Percentiles rank a stretch among this genome's conserved stretches.
phyloP scores from a whole-genome alignment of 2,113 vertebrate genomes.

The Xiphorhynchus elegans region DNA sequence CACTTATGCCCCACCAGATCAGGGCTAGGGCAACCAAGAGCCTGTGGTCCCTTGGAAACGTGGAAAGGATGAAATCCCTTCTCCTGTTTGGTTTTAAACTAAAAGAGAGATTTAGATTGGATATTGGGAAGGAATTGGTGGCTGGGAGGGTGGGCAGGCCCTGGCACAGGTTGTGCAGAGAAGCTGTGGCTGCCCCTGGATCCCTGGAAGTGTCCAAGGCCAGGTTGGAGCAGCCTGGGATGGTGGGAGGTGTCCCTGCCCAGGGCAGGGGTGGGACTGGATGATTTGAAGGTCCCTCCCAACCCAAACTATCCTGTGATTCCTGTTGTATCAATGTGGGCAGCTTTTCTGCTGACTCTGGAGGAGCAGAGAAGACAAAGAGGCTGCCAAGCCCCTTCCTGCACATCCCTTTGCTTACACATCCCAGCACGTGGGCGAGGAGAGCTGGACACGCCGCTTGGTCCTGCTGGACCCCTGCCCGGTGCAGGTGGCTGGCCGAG shows the following conservation, averaged over 20 bases:
- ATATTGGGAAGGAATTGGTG: neutral
- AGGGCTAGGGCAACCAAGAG: neutral
- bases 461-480: neutral
- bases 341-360: neutral
- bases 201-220: fast-evolving
- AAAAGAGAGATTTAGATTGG: neutral
- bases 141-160: fast-evolving
- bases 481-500: neutral
- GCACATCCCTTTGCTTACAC: neutral
- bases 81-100: neutral
- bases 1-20: neutral
- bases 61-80: neutral
- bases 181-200: neutral
- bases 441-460: fast-evolving
- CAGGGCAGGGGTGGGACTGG: neutral
- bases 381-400: neutral
- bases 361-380: neutral
- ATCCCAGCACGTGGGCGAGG: neutral
- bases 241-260: neutral
- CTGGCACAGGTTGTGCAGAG: neutral
- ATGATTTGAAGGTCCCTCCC: neutral
- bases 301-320: neutral
- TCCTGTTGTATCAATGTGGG: neutral
- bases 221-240: fast-evolving
- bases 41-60: neutral